These are phyloP conservation scores for Circaetus cinerascens DNA, from an alignment of 2,113 vertebrate species.

Conservation along the genomic window DNA sequence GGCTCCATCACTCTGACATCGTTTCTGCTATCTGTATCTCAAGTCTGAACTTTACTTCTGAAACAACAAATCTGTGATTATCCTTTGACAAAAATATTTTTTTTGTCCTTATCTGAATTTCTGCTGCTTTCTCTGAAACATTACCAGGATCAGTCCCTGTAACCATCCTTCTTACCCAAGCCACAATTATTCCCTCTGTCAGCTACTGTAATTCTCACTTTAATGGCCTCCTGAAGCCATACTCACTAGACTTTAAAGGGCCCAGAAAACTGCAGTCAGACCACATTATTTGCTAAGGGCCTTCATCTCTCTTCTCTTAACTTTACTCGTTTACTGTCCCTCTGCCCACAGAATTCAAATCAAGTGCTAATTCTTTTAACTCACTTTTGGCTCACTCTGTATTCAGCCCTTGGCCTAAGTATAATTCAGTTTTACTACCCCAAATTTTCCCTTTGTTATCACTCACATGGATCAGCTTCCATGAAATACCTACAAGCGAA, in stretches of 20 bases:
- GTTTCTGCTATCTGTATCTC: background rate
- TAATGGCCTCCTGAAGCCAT: background rate
- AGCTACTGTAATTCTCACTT: background rate
- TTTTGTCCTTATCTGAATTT: background rate
- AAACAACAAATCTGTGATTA: background rate
- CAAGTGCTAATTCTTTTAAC: background rate
- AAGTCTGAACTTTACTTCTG: background rate
- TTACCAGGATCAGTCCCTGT: background rate
- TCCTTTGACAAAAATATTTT: background rate
- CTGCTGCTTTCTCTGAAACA: background rate
- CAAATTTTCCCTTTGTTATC: background rate
- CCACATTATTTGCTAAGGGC: background rate
- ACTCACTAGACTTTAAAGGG: background rate
- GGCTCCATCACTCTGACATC: background rate
- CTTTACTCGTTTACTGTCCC: background rate
- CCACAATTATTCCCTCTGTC: slow-evolving; percentile 6
- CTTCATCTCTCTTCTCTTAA: background rate
- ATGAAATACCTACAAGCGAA: background rate
- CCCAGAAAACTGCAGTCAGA: background rate
- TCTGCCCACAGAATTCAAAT: background rate
- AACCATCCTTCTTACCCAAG: background rate
- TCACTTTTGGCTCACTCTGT: background rate
- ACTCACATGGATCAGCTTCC: background rate
- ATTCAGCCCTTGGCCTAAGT: background rate
- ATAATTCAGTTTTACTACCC: background rate